Evolutionary conservation across 2,797 vertebrate genomes (phyloP).

Genomic region (Sebastes hubbsi): DNA sequence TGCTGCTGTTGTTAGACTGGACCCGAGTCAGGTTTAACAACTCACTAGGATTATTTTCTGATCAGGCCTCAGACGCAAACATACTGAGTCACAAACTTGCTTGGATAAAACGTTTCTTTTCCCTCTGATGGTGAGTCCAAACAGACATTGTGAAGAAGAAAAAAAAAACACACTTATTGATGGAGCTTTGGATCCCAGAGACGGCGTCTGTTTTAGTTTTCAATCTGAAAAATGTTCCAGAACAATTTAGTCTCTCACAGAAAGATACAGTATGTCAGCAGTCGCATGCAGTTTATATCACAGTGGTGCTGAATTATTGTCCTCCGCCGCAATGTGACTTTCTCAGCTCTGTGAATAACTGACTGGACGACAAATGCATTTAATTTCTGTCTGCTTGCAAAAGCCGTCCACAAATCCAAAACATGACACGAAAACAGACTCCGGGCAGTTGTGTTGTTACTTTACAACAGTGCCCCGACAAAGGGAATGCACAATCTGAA

Average conservation of each 20-base stretch:
- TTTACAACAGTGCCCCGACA: constrained; percentile 39
- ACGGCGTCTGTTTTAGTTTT: constrained; percentile 72
- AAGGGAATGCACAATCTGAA: constrained; percentile 46
- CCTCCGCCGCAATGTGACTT: constrained; percentile 44
- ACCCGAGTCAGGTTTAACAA: constrained; percentile 64
- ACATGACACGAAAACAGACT: constrained; percentile 42
- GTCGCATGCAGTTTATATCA: constrained; percentile 49
- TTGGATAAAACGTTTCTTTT: constrained; percentile 43
- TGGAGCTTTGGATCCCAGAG: constrained; percentile 54
- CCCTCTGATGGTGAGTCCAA: constrained; percentile 34
- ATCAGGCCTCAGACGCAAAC: constrained; percentile 60
- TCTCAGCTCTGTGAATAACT: constrained; percentile 50
- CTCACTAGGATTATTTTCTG: constrained; percentile 58
- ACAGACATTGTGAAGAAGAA: constrained; percentile 27
- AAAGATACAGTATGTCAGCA: constrained; percentile 51
- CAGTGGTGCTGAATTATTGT: constrained; percentile 50
- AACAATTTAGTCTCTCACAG: constrained; percentile 53
- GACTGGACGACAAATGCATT: constrained; percentile 48
- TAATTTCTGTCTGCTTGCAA: constrained; percentile 47
- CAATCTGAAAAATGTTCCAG: constrained; percentile 57
- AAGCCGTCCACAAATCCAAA: constrained; percentile 14
- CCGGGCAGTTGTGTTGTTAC: constrained; percentile 39
- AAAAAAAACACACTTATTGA: constrained; percentile 40
- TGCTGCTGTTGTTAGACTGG: constrained; percentile 53
- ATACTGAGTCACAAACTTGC: constrained; percentile 57